Base-by-base conservation (phyloP, 2,113 vertebrate genomes). In the Suncus etruscus region DNA sequence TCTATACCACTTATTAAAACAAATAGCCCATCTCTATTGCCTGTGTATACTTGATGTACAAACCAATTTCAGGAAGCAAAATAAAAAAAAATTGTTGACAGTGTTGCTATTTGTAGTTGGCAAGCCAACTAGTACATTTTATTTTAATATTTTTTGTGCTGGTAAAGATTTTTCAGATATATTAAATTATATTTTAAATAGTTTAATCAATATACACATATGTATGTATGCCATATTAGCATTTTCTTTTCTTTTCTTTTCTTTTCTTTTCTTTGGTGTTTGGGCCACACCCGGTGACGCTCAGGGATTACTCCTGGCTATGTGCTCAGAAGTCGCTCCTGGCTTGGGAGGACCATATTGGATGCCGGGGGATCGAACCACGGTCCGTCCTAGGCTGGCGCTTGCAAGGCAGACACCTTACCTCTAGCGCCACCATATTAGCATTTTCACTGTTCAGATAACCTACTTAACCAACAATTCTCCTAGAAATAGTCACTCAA, bases 61-160 rank as follows among this genome's bases (percentile, higher is more conserved):
- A 58, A 45, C 5, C 61, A 80, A 3, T 69, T 77, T 58, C n/a
- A 70, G 54, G 27, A 77, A 29, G 45, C 73, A 85, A 32, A 20
- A 14, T 29, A 20, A 87, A 61, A 20, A 87, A 61, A 91, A 72
- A 69, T 1, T 48, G 2, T 50, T 48, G 58, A 54, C 10, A 50
- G 58, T 61, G 18, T 20, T 61, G 15, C 79, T 68, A 2, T 51
- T 20, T 74, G 20, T n/a, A 73, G 31, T 11, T 65, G 9, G 45
- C 27, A 78, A 39, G 24, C 15, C 69, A 68, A 18, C 63, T 70
- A 54, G 11, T 83, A 11, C 11, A 81, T 86, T 51, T 82, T n/a
- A 79, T 25, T 80, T 78, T 74, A 51, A 58, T 77, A 54, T 85
- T 89, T 83, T 83, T 50, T 84, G 29, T 69, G 50, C 32, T 93